Base-by-base conservation (phyloP, 2,888 invertebrate species). In the Drosophila birchii region DNA sequence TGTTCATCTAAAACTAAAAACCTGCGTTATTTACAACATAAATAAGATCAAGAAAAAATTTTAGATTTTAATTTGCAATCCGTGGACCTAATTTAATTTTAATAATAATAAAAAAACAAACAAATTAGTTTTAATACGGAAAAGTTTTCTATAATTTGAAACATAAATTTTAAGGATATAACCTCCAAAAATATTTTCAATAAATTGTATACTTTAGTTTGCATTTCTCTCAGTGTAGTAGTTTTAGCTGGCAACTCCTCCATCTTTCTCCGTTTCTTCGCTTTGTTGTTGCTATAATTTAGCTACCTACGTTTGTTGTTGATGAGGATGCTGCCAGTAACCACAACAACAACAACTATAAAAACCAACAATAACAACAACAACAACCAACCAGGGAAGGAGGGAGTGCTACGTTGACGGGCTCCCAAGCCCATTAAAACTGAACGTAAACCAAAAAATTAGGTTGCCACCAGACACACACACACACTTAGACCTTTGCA, bases 381-480 rank as follows among this genome's bases (percentile, higher is more conserved):
- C 56, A 39, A 45, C 53, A 44, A 41, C 57, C 23, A 32, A 44
- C 41, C 16, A 11, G 36, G 36, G 36, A 23, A 20, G 23, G 51
- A 53, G 70, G 53, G 38, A 58, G 69, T 70, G 60, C 45, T 20
- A 71, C 54, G 71, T 70, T 71, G 70, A 61, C 70, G 70, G 55
- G 67, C 78, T 78, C 72, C 63, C 70, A 76, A 70, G 66, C 79
- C 73, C 86, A 79, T 80, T 85, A 78, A 81, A 79, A 85, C 76
- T 61, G 70, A 78, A 76, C 71, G 74, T 80, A 78, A 81, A 63
- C 73, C 78, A 62, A 70, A 75, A 82, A 85, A 85, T 85, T 85
- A 76, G 80, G 80, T 79, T 85, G 78, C 80, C 73, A 70, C 47
- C 63, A 55, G 32, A 64, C 69, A 58, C 56, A 57, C 64, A 57